Evolutionary conservation across 1,140 invertebrate species (phyloP), one percentile per base, ranked within the genome.

Genomic region (Procambarus virginalis): DNA sequence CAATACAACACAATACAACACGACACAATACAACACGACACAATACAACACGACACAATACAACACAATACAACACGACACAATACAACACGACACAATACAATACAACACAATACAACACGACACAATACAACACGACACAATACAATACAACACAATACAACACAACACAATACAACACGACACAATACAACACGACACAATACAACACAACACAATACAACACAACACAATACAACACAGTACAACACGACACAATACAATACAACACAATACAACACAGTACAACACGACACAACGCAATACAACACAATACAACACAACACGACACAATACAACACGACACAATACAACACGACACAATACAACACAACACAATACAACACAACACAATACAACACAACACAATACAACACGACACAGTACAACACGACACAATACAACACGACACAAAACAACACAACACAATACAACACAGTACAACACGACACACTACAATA

Each of bases 81-180:
- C 12, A 68, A 14, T 14, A 34, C 34, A 34, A 34, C 0, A 34
- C 34, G 34, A 34, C 1, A 34, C 34, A 34, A 34, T 34, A 34
- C 64, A 68, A 68, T 2, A 68, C 64, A 2, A 68, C 2, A 68
- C 64, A 78, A 1, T 78, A 78, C 76, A 78, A 78, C 45, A 78
- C 17, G 12, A n/a, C 17, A 78, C 45, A 17, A 78, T 78, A 78
- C 76, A 78, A 78, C 34, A 78, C 2, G 34, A 2, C 34, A 78
- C 2, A 78, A 78, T 78, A 78, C 76, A 78, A 78, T 2, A 78
- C 76, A 2, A 78, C 2, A 78, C 45, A n/a, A 78, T 78, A 78
- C 45, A 34, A 34, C 34, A 34, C 76, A 2, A 78, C 2, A 46
- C 20, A 78, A 2, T 78, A 78, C 76, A 78, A 78, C 34, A 78